phyloP scores from a whole-genome alignment of 2,888 invertebrate species.

The Amaurobius ferox region DNA sequence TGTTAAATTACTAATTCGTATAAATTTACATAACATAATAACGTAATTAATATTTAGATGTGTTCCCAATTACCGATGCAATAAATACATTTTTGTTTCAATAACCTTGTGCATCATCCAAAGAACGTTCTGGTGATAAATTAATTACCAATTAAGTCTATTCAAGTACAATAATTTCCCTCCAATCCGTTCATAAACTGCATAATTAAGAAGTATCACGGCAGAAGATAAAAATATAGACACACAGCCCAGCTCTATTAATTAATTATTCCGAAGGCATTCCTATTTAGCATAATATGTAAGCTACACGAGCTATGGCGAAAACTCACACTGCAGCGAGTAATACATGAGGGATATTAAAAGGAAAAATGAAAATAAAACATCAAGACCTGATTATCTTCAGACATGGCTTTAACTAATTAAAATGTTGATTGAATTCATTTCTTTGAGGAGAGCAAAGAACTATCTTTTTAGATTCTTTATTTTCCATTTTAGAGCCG shows the following conservation, averaged over 20 bases:
- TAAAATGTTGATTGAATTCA: slow-evolving; percentile 55
- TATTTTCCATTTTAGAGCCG: slow-evolving; percentile 26
- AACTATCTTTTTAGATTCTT: too few species aligned
- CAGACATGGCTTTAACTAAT: slow-evolving; percentile 37
- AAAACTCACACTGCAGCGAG: too few species aligned
- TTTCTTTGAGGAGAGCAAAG: slow-evolving; percentile 27
- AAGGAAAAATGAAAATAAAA: slow-evolving; percentile 2
- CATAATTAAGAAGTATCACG: slow-evolving; percentile 18
- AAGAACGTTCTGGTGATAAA: not conserved
- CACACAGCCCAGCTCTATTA: not conserved
- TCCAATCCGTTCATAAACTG: not conserved
- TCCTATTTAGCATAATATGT: slow-evolving; percentile 1
- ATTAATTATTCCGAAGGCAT: not conserved
- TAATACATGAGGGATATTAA: not conserved
- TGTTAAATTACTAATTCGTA: too few species aligned
- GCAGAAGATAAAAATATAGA: not conserved
- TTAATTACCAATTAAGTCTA: slow-evolving; percentile 18
- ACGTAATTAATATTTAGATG: too few species aligned
- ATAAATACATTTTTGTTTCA: too few species aligned
- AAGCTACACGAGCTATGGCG: not conserved
- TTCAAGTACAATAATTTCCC: not conserved
- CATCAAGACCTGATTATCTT: slow-evolving; percentile 11
- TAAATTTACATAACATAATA: too few species aligned
- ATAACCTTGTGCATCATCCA: too few species aligned
- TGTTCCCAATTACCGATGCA: too few species aligned